These are phyloP conservation scores for Rhinogobius similis DNA, from an alignment of 2,113 vertebrate genomes.

Conservation along the genomic window DNA sequence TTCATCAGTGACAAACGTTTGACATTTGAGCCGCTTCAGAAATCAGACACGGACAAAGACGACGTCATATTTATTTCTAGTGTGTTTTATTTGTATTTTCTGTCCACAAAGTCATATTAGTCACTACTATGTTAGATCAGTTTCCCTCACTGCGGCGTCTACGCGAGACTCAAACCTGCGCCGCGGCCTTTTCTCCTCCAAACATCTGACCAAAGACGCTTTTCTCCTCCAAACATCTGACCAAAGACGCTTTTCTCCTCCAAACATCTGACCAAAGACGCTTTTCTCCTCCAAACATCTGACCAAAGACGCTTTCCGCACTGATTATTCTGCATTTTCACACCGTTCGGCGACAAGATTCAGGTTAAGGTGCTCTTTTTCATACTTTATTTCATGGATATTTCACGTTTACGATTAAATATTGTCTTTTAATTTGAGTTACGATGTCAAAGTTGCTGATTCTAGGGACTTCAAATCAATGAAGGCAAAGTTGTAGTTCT, in stretches of 20 bases:
- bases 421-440: too few relatives aligned
- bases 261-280: neutral
- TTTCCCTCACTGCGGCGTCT: conserved; percentile 82
- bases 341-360: neutral
- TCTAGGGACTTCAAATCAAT: too few relatives aligned
- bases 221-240: conserved; percentile 31
- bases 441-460: too few relatives aligned
- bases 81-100: conserved; percentile 70
- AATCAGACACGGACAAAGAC: neutral
- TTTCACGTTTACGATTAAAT: too few relatives aligned
- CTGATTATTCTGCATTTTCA: too few relatives aligned
- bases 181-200: conserved; percentile 47
- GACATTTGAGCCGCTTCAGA: too few relatives aligned
- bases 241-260: too few relatives aligned
- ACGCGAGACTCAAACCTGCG: conserved; percentile 77
- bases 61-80: conserved; percentile 79
- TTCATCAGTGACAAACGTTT: neutral
- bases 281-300: too few relatives aligned
- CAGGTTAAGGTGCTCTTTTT: neutral
- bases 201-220: neutral
- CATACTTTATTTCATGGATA: neutral
- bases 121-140: conserved; percentile 84
- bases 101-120: conserved; percentile 84
- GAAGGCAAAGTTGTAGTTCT: too few relatives aligned
- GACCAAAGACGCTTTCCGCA: too few relatives aligned